Evolutionary conservation across 2,113 vertebrate genomes (phyloP), one percentile per base, ranked within the genome.

Genomic region (Micromys minutus): DNA sequence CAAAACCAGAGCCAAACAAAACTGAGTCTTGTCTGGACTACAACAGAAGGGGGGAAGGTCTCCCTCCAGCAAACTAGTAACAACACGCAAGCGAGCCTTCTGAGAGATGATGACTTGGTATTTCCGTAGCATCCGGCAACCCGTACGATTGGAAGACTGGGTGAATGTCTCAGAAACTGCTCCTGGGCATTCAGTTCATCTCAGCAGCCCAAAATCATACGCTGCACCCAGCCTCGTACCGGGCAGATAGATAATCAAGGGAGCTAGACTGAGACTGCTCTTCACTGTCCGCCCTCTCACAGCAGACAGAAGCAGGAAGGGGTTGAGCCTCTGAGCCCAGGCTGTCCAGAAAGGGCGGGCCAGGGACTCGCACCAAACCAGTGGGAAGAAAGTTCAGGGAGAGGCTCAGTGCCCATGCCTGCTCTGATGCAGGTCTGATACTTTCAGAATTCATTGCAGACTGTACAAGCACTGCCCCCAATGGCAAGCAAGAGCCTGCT

Each of bases 371-470:
- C 45, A 3, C 16, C 45, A 7, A 50, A 16, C 36, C 22, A 5
- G 47, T 67, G 75, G 2, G 65, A 45, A 57, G 36, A 26, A 83
- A 39, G 22, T 61, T 45, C 61, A 19, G 36, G 1, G 39, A 47
- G 50, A 63, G 63, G 39, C 8, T 11, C 0, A 26, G 39, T 10
- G 1, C 45, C 3, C 3, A 13, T 7, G 0, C 50, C 83, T 74
- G 67, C 19, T 26, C 1, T 39, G 16, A 19, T 69, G 22, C 5
- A n/a, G 69, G 31, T 5, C 3, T 71, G 6, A 7, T 0, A 1
- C n/a, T 47, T 69, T 80, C 34, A 34, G 87, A 47, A 22, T 21
- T 16, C 34, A n/a, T 50, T 36, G 2, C 36, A 6, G 22, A 15
- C 9, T 12, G 4, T 29, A 50, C 24, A 12, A 6, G 39, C 8